phyloP scores from a whole-genome alignment of 2,113 vertebrate genomes.

The Arvicanthis niloticus region DNA sequence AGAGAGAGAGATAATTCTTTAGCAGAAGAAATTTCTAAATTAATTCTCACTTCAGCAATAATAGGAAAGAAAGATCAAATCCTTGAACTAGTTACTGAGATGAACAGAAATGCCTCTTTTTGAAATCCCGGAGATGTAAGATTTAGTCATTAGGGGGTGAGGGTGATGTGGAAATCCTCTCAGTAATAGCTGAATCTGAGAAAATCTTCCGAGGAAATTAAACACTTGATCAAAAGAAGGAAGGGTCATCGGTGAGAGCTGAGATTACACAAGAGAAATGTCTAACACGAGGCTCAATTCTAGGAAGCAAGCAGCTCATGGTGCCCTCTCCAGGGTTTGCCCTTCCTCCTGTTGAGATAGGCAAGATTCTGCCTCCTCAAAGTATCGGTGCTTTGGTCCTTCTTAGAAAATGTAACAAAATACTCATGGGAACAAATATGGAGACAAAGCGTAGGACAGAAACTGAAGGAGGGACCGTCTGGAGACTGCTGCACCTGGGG shows the following conservation, averaged over 20 bases:
- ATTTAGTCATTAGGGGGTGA: conserved; percentile 87
- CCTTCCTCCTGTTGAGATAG: conserved; percentile 69
- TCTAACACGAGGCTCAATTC: conserved; percentile 82
- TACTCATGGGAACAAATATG: too few species aligned
- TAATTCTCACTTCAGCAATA: conserved; percentile 62
- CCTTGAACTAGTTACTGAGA: conserved; percentile 88
- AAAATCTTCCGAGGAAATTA: conserved; percentile 90
- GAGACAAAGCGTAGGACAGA: too few species aligned
- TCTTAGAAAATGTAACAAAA: too few species aligned
- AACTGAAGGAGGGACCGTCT: too few species aligned
- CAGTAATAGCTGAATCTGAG: conserved; percentile 85
- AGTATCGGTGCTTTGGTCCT: background rate
- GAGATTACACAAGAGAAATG: conserved; percentile 87
- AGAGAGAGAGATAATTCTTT: conserved; percentile 17
- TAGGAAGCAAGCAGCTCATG: conserved; percentile 83
- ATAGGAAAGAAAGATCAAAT: conserved; percentile 80
- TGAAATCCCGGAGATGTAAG: conserved; percentile 86
- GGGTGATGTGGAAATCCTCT: conserved; percentile 86
- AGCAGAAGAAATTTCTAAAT: conserved; percentile 64
- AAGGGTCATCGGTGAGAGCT: conserved; percentile 85
- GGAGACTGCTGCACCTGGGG: too few species aligned
- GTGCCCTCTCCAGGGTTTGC: conserved; percentile 80
- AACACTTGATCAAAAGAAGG: conserved; percentile 88
- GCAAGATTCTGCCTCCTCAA: conserved; percentile 54
- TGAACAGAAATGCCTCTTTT: conserved; percentile 86